Evolutionary conservation across 1,140 invertebrate genomes (phyloP).

Genomic region (Drosophila bipectinata): DNA sequence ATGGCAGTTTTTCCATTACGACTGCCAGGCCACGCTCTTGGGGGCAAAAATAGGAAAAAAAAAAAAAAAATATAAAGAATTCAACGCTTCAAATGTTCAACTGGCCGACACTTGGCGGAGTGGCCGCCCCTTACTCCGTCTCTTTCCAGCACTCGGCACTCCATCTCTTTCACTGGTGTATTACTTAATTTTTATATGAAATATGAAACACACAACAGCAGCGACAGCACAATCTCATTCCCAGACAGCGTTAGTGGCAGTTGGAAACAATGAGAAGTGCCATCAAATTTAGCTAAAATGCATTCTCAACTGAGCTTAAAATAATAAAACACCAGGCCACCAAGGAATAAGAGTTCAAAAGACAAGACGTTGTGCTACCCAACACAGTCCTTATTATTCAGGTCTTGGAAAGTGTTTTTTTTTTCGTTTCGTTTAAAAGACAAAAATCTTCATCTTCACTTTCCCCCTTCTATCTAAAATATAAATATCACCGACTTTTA

Average conservation of each 20-base stretch:
- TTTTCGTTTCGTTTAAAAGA: too few relatives aligned
- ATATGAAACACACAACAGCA: constrained; percentile 58
- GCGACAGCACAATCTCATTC: constrained; percentile 8
- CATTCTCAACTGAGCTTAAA: constrained; percentile 40
- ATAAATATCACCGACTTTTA: too few relatives aligned
- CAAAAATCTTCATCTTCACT: too few relatives aligned
- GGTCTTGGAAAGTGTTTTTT: too few relatives aligned
- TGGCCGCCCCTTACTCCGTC: not conserved
- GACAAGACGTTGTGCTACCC: constrained; percentile 9
- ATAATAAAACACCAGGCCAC: constrained; percentile 15
- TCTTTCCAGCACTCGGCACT: not conserved
- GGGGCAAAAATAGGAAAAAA: not conserved
- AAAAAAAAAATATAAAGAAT: not conserved
- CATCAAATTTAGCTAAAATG: constrained; percentile 56
- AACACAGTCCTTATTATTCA: too few relatives aligned
- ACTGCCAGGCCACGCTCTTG: constrained; percentile 42
- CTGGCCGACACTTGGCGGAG: constrained; percentile 37
- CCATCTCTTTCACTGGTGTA: constrained; percentile 25
- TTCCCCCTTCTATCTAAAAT: too few relatives aligned
- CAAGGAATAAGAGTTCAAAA: too few relatives aligned
- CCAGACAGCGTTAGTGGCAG: constrained; percentile 36
- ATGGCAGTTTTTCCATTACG: constrained; percentile 79
- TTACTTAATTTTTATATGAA: constrained; percentile 82
- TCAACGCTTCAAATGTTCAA: constrained; percentile 24
- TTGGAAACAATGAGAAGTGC: constrained; percentile 51